Evolutionary conservation across 2,113 vertebrate species (phyloP), one percentile per base, ranked within the genome.

Genomic region (Elaphurus davidianus): DNA sequence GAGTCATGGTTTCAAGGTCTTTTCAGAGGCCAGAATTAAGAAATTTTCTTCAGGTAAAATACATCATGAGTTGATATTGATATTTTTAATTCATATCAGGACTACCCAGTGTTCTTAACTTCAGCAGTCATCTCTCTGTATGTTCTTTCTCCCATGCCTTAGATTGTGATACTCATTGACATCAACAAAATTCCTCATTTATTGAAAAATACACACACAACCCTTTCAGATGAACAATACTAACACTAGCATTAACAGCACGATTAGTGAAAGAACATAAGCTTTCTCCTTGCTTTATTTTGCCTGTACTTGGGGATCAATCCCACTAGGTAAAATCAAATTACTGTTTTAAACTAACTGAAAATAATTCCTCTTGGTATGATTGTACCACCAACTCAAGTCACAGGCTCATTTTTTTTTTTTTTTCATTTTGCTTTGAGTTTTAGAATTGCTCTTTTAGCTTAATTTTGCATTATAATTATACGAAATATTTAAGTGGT

Each of bases 401-500:
- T 91, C 71, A 60, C 21, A 90, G 47, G 54, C 55, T 62, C 54
- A 57, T 59, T 55, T 84, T 71, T 36, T n/a, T n/a, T n/a, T n/a
- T 64, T n/a, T 71, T 88, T 79, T 64, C 25, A 64, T 81, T 97
- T 94, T 88, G 27, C 52, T 87, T 87, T 81, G 64, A 43, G n/a
- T 88, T 92, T 94, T 84, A 97, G 33, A 11, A 16, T 33, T 96
- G 1, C 7, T 36, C 16, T 74, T 90, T 76, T 36, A 91, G 47
- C 81, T 97, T 85, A 76, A 36, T 67, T 88, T 91, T 90, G 16
- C 67, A 27, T 67, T 90, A 91, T 47, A 96, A 85, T 64, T 81
- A 97, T 84, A 45, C 85, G 82, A 97, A 93, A 54, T 67, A 54
- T 36, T 88, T 95, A 59, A 74, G 47, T 91, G n/a, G 11, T 36